Evolutionary conservation across 2,888 invertebrate genomes (phyloP).

Genomic region (Eupithecia dodoneata): DNA sequence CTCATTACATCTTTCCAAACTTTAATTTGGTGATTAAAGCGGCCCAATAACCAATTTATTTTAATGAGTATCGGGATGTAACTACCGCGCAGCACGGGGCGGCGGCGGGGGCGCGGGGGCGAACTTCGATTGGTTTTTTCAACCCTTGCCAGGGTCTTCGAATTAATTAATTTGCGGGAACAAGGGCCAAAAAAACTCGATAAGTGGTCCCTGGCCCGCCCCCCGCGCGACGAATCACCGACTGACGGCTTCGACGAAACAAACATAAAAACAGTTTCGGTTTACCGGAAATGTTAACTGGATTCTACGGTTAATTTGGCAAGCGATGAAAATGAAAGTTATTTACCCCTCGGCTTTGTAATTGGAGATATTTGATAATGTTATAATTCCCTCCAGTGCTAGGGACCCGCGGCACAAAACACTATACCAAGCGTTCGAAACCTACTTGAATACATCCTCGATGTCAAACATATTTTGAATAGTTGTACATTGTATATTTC

Average conservation of each 20-base stretch:
- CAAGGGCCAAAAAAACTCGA: slow-evolving; percentile 51
- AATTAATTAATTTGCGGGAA: slow-evolving; percentile 59
- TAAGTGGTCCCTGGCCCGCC: slow-evolving; percentile 43
- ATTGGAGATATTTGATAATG: slow-evolving; percentile 17
- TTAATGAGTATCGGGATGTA: slow-evolving; percentile 43
- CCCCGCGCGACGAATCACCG: slow-evolving; percentile 44
- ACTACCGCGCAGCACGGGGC: slow-evolving; percentile 23
- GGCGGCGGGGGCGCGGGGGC: slow-evolving; percentile 23
- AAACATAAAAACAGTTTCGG: slow-evolving; percentile 40
- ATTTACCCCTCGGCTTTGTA: slow-evolving; percentile 27
- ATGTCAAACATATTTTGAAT: not conserved
- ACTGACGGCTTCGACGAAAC: slow-evolving; percentile 32
- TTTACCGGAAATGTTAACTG: slow-evolving; percentile 36
- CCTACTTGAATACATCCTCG: not conserved
- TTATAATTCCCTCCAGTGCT: not conserved
- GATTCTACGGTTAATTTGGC: slow-evolving; percentile 33
- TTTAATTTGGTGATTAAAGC: slow-evolving; percentile 38
- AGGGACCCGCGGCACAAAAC: not conserved
- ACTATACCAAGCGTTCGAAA: not conserved
- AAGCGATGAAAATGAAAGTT: slow-evolving; percentile 26
- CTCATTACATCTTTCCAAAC: slow-evolving; percentile 34
- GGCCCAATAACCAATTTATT: slow-evolving; percentile 41
- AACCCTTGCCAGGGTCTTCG: slow-evolving; percentile 44
- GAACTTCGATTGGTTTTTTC: slow-evolving; percentile 46
- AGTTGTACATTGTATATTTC: not conserved